phyloP scores from a whole-genome alignment of 2,113 vertebrate genomes.

The Amphiprion percula region DNA sequence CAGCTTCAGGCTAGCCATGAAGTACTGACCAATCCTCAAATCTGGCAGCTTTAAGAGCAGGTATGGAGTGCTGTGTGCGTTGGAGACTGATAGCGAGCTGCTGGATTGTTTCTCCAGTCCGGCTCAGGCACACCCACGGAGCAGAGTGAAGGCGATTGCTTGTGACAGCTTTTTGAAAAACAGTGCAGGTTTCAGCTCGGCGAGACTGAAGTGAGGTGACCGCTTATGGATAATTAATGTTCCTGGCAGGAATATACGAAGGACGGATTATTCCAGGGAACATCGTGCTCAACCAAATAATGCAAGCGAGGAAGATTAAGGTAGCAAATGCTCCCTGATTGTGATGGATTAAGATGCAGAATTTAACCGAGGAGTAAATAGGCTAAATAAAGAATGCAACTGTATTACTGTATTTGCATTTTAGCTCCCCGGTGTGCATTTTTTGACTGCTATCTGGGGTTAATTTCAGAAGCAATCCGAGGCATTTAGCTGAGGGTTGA shows the following conservation, averaged over 20 bases:
- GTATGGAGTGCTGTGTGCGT: conserved; percentile 16
- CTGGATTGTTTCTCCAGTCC: conserved; percentile 36
- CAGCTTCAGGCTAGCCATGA: conserved; percentile 42
- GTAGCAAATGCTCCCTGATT: too few species aligned
- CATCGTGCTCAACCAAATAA: not conserved
- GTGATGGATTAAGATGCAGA: not conserved
- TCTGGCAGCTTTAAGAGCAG: conserved; percentile 62
- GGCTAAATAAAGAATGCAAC: not conserved
- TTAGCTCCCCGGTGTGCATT: not conserved
- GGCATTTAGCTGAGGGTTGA: conserved; percentile 34
- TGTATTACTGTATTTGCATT: conserved; percentile 8
- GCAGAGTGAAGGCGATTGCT: conserved; percentile 26
- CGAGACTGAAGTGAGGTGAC: conserved; percentile 8
- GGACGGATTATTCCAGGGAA: not conserved
- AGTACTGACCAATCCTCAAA: conserved; percentile 53
- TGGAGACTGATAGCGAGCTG: conserved; percentile 42
- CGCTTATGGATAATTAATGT: conserved; percentile 36
- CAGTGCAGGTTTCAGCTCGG: conserved; percentile 5
- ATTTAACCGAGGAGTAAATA: not conserved
- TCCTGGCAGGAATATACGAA: conserved; percentile 8
- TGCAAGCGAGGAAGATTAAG: not conserved
- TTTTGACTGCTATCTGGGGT: conserved; percentile 10
- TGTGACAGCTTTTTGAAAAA: conserved; percentile 51
- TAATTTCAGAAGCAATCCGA: conserved; percentile 26
- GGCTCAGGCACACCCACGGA: conserved; percentile 9